Conservation (phyloP, 2,113 vertebrate genomes). For the Corynorhinus townsendii region DNA sequence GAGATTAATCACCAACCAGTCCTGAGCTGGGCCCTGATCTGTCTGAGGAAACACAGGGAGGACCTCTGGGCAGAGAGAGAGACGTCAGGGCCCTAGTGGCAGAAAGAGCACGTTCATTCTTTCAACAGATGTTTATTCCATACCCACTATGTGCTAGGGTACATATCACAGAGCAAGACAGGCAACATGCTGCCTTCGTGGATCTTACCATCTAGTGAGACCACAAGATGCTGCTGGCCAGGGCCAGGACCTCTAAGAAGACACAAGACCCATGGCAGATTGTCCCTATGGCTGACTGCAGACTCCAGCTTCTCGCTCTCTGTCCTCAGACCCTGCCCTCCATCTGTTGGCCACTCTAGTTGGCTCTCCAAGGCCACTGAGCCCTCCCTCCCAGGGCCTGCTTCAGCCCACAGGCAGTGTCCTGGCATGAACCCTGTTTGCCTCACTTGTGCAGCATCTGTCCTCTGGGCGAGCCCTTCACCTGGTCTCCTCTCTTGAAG, state of each 20-base stretch:
- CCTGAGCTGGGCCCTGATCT: neutral
- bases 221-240: neutral
- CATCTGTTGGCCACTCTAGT: neutral
- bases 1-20: neutral
- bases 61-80: neutral
- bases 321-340: neutral
- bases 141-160: neutral
- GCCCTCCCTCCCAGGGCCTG: neutral
- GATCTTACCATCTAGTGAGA: neutral
- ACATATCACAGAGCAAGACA: neutral
- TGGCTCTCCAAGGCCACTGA: neutral
- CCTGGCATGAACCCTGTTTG: neutral
- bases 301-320: neutral
- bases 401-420: neutral
- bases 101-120: neutral
- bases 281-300: neutral
- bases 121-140: neutral
- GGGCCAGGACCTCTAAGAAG: neutral
- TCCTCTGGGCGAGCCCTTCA: neutral
- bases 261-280: neutral
- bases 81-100: neutral
- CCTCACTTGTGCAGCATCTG: neutral
- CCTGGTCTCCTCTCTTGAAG: neutral
- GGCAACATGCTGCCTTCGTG: neutral
- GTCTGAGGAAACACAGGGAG: neutral